These are phyloP conservation scores for Zygogramma bicolorata DNA, from an alignment of 2,888 invertebrate species.

Conservation along the genomic window DNA sequence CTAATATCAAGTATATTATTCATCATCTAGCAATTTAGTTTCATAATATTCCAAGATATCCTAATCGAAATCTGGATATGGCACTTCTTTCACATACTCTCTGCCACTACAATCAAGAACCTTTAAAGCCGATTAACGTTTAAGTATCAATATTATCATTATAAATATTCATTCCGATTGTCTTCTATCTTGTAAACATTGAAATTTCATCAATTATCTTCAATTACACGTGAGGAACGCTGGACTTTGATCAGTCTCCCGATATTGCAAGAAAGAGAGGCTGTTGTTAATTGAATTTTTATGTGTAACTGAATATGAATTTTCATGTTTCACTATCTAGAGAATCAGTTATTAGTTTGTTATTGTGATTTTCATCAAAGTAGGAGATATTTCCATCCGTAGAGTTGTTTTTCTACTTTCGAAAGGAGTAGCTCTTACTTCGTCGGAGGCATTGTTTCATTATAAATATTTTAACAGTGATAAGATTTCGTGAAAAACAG, in stretches of 20 bases:
- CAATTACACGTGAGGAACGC: slow-evolving; percentile 9
- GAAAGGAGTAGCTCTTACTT: too few species aligned
- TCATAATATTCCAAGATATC: neutral
- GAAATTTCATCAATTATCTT: neutral
- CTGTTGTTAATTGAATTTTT: neutral
- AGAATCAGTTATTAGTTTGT: neutral
- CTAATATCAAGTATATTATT: too few species aligned
- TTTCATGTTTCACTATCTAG: neutral
- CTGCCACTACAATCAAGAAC: neutral
- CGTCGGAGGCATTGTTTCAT: too few species aligned
- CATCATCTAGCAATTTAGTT: neutral
- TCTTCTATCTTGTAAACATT: slow-evolving; percentile 4
- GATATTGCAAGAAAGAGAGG: slow-evolving; percentile 31
- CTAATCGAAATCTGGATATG: neutral
- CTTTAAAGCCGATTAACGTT: neutral
- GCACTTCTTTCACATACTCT: neutral
- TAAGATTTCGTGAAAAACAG: too few species aligned
- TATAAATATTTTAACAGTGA: too few species aligned
- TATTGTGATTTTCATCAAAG: neutral
- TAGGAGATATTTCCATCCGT: too few species aligned
- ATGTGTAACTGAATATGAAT: neutral
- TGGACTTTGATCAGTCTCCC: slow-evolving; percentile 25
- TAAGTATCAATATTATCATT: neutral
- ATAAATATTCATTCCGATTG: slow-evolving; percentile 13
- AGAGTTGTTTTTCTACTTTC: too few species aligned